Evolutionary conservation across 2,113 vertebrate species (phyloP).

Genomic region (Leucopsar rothschildi): DNA sequence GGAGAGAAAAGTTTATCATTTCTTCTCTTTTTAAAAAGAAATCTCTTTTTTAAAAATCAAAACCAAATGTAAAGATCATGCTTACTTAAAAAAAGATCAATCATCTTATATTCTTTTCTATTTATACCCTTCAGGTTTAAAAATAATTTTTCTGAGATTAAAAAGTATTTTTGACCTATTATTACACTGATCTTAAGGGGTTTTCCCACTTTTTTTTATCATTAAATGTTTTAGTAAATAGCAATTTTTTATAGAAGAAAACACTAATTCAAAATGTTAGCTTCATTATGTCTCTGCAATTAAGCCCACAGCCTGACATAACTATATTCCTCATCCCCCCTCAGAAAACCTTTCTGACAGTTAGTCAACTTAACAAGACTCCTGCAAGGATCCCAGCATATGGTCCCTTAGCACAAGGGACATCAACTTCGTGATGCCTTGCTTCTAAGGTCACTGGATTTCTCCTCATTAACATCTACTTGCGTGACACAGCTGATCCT

Average conservation of each 20-base stretch:
- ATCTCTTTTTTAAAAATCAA: neutral
- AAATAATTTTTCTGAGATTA: neutral
- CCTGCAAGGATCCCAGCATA: neutral
- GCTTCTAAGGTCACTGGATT: neutral
- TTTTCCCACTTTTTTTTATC: neutral
- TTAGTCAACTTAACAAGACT: neutral
- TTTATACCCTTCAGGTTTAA: neutral
- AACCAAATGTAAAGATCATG: neutral
- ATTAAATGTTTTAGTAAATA: neutral
- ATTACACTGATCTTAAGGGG: fast-evolving
- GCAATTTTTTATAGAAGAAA: neutral
- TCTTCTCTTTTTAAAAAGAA: neutral
- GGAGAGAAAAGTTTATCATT: neutral
- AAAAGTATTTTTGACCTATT: neutral
- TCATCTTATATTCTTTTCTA: neutral
- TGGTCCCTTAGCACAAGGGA: neutral
- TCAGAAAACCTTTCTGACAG: neutral
- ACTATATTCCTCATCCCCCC: neutral
- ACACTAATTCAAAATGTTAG: neutral
- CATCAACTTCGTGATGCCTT: neutral
- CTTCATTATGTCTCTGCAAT: neutral
- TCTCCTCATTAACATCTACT: neutral
- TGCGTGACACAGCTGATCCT: neutral
- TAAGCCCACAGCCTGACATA: neutral
- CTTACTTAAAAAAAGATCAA: neutral